Percentiles rank a stretch among this genome's conserved stretches.
Conservation (phyloP, 2,888 invertebrate genomes). For the Synanthedon andrenaeformis region DNA sequence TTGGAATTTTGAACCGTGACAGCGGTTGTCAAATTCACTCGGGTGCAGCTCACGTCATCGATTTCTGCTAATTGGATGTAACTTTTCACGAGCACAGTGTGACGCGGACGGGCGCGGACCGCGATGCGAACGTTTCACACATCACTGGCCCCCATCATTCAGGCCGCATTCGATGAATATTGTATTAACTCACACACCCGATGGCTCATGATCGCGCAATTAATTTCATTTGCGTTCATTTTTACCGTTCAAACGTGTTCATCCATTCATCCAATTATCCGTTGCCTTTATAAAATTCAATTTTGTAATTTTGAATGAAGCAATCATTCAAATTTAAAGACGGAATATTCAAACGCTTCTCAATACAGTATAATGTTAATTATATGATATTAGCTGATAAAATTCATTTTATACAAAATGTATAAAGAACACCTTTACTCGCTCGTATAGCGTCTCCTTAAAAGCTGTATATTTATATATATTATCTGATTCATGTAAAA, state of each 20-base stretch:
- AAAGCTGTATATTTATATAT: too few species aligned
- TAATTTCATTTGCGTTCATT: neutral
- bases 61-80: constrained; percentile 56
- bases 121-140: constrained; percentile 25
- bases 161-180: constrained; percentile 25
- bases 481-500: too few species aligned
- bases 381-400: too few species aligned
- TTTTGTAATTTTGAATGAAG: too few species aligned
- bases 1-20: constrained; percentile 28
- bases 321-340: too few species aligned
- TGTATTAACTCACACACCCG: constrained; percentile 20
- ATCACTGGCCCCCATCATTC: constrained; percentile 25
- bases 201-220: neutral
- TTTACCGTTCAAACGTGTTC: neutral
- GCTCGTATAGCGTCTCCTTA: too few species aligned
- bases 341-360: too few species aligned
- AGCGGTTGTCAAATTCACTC: constrained; percentile 47
- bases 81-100: constrained; percentile 43
- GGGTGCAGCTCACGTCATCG: constrained; percentile 46
- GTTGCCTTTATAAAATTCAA: too few species aligned
- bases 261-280: neutral
- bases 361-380: too few species aligned
- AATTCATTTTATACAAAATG: too few species aligned
- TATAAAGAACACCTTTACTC: too few species aligned
- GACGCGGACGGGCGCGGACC: constrained; percentile 1